Evolutionary conservation across 2,888 invertebrate species (phyloP), one percentile per base, ranked within the genome.

Genomic region (Chymomyza procnemis): DNA sequence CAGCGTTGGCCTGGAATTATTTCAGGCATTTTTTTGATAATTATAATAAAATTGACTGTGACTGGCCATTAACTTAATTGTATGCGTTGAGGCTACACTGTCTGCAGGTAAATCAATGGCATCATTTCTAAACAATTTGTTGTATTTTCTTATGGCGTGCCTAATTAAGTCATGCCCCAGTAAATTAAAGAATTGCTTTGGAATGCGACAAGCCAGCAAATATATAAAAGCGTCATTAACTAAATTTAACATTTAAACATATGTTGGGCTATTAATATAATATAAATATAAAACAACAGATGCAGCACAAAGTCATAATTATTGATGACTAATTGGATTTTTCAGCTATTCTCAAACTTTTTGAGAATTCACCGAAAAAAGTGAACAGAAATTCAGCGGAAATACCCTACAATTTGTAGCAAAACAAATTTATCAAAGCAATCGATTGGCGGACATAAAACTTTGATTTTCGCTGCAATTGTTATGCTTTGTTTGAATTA

Each of bases 251-350:
- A 78, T 84, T 81, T 81, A 74, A 67, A 66, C 67, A 70, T 73
- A 68, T 67, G 57, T 47, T 58, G 60, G 61, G 78, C 67, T 71
- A 71, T 76, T 14, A 78, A 66, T 73, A 73, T 66, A 64, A 19
- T 16, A 64, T 62, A 63, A 55, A 30, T 18, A 69, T 67, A 50
- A 64, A 54, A 67, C 59, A 64, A 46, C 62, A 73, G 52, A 66
- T 56, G 14, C 66, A 64, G 41, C 65, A 59, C n/a, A 66, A 50
- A 50, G 50, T 50, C 16, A 50, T 18, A 64, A 62, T 47, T 73
- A 6, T 57, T 67, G 71, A 74, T 88, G 88, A 87, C 87, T 88
- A 88, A 87, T 85, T 83, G 87, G 81, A 83, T 86, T 87, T 87
- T 86, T 87, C n/a, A n/a, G n/a, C 85, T 74, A 19, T 67, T 58